Evolutionary conservation across 2,797 vertebrate genomes (phyloP), one percentile per base, ranked within the genome.

Genomic region (Clarias platycephalus): DNA sequence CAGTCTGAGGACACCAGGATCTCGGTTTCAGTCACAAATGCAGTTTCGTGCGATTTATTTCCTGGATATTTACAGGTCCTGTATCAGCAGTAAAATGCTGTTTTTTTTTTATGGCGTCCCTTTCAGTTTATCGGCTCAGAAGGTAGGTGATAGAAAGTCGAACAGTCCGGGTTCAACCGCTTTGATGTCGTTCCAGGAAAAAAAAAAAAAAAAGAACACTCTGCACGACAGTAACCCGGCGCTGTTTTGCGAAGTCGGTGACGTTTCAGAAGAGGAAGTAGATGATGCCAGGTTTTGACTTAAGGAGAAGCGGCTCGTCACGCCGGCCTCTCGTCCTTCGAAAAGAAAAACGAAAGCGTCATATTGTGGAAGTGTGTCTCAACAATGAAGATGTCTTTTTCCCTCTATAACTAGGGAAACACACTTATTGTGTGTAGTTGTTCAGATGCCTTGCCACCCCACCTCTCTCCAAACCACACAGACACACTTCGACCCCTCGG

Each of bases 361-460:
- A 79, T 90, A n/a, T 81, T 85, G 79, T 86, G 9, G 84, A 94
- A 94, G 93, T 93, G 93, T 94, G 93, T 92, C 91, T 53, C 87
- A 83, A 93, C 93, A 94, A 94, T 91, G 87, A 90, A 81, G 85
- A 90, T 58, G 78, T 90, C 83, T 71, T 80, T 86, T 67, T 86
- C 62, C 62, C 40, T 44, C 49, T 70, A 85, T 3, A 81, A 86
- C 60, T 55, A 67, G 85, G 34, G 86, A 67, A 67, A 81, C 82
- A 84, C 83, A 62, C 82, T 80, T 83, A 88, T 88, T 89, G 86
- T 85, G 60, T 81, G 66, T 57, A 28, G 81, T 83, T 78, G 85
- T 86, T 88, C 83, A 79, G 34, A 86, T 84, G 91, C 81, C 37
- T 40, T 40, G 7, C 37, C 34, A 88, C 3, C 86, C 87, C 90